Percentiles rank a stretch among this genome's conserved stretches.
Evolutionary conservation across 2,888 invertebrate species (phyloP).

Genomic region (Acleris laterana): DNA sequence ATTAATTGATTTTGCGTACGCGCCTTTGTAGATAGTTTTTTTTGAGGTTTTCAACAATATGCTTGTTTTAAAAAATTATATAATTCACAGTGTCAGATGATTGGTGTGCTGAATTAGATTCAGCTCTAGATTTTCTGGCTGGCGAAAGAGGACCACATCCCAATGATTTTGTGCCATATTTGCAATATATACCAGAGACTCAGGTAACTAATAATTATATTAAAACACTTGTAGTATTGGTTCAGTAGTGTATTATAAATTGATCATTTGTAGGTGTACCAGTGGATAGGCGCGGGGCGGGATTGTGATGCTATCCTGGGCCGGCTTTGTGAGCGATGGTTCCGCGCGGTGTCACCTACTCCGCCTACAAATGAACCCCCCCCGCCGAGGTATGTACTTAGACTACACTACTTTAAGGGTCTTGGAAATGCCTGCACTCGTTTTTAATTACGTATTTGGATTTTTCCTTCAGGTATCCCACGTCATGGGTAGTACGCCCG

Average conservation of each 20-base stretch:
- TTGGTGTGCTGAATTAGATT: conserved; percentile 90
- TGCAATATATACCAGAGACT: conserved; percentile 90
- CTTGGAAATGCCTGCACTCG: neutral
- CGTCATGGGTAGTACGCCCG: conserved; percentile 92
- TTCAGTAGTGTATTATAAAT: neutral
- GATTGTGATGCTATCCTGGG: conserved; percentile 92
- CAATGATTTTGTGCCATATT: conserved; percentile 94
- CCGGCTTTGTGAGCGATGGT: conserved; percentile 91
- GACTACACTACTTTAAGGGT: too few relatives aligned
- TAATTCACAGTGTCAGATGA: conserved; percentile 83
- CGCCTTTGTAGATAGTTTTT: too few relatives aligned
- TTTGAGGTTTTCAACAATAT: too few relatives aligned
- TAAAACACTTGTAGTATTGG: conserved; percentile 38
- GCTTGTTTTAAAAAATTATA: conserved; percentile 9
- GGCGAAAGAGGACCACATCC: conserved; percentile 92
- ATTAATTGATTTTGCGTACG: too few relatives aligned
- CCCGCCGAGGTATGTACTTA: conserved; percentile 60
- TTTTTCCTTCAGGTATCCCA: conserved; percentile 85
- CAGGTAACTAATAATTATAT: conserved; percentile 70
- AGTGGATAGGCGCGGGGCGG: conserved; percentile 97
- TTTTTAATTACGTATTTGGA: neutral
- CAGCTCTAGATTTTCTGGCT: conserved; percentile 92
- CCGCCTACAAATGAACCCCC: conserved; percentile 58
- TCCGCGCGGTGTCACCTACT: conserved; percentile 82
- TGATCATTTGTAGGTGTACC: conserved; percentile 82